Evolutionary conservation across 2,113 vertebrate species (phyloP).

Genomic region (Grammomys surdaster): DNA sequence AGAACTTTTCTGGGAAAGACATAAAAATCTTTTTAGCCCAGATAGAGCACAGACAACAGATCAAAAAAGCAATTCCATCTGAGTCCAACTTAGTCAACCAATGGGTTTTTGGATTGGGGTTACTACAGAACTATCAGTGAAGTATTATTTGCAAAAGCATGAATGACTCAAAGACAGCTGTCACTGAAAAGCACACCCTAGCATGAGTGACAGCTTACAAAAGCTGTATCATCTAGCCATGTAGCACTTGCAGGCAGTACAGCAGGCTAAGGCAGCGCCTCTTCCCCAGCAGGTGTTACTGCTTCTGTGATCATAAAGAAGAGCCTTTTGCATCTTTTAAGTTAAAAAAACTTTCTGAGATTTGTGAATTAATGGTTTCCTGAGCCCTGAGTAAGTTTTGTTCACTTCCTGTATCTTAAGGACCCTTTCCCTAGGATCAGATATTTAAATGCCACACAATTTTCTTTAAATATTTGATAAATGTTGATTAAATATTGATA

Average conservation of each 20-base stretch:
- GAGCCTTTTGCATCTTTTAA: not conserved
- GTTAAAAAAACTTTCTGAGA: not conserved
- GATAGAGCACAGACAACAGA: not conserved
- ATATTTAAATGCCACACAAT: not conserved
- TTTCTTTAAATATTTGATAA: slow-evolving; percentile 1
- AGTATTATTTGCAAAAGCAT: not conserved
- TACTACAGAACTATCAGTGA: not conserved
- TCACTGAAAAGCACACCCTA: not conserved
- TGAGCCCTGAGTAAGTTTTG: not conserved
- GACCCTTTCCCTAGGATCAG: not conserved
- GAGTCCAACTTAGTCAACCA: not conserved
- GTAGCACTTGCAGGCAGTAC: not conserved
- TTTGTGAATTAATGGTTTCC: not conserved
- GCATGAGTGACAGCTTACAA: not conserved
- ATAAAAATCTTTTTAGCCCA: not conserved
- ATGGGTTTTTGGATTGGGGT: not conserved
- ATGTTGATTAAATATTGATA: no score
- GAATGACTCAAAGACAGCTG: not conserved
- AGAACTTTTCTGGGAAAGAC: not conserved
- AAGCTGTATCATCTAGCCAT: no score
- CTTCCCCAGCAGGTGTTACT: not conserved
- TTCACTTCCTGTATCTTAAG: not conserved
- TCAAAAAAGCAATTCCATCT: not conserved
- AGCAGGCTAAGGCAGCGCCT: no score
- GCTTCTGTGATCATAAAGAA: not conserved